Base-by-base conservation (phyloP, 1,140 invertebrate genomes). In the Tribolium madens region DNA sequence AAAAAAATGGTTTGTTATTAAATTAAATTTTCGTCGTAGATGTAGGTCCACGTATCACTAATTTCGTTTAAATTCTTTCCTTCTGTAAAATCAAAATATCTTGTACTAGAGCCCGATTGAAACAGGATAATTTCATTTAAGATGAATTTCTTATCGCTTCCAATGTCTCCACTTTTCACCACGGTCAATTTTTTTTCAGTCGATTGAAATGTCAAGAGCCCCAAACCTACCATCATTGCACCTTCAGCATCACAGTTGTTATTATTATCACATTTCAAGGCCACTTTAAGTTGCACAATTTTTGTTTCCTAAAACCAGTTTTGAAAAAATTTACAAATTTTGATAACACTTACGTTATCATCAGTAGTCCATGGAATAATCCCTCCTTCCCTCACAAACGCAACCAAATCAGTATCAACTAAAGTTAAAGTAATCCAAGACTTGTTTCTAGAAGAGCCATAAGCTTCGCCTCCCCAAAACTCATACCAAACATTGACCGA, bases 381-480 rank as follows among this genome's bases (percentile, higher is more conserved):
- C 68, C 71, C 78, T 74, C 86, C 86, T 60, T 81, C 80, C 21
- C 78, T 73, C 17, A 86, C 60, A 69, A 85, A 84, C 33, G 79
- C 82, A 10, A 83, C 47, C 76, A 83, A 82, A 60, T 86, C 85
- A 17, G 80, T 81, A 74, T 86, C 83, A 0, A 82, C 50, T 2
- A 82, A 73, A 48, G 80, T 75, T 18, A 86, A 79, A 6, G 78
- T 78, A 36, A 84, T 71, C 72, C 75, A 78, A 4, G 36, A 9
- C 50, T 79, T 75, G 10, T 73, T 73, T 42, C 79, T 60, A 5
- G 60, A 26, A 6, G 50, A 69, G 15, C 48, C 68, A 75, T 78
- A 81, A 3, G 73, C 79, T 17, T 64, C 70, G n/a, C 86, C 86
- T 14, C 83, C 84, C 84, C 84, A 86, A 71, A 86, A 79, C 73